Evolutionary conservation across 2,113 vertebrate species (phyloP), one percentile per base, ranked within the genome.

Genomic region (Salvator merianae): DNA sequence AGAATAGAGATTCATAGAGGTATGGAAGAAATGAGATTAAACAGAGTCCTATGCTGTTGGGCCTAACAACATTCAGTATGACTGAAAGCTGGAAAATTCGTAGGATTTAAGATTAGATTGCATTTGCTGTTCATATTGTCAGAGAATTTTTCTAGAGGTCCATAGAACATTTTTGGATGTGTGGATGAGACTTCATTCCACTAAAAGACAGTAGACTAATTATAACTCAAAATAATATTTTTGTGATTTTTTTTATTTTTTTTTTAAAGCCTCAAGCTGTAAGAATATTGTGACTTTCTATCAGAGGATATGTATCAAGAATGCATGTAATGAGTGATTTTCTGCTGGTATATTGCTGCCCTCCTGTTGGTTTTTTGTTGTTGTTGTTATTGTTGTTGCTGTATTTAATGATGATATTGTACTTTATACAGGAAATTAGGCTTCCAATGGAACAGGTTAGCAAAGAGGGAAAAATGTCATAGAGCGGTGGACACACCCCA

Each of bases 351-450:
- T 3, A 69, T 50, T 30, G 63, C 82, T 76, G 2, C 20, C 28
- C 63, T 70, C n/a, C 71, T 32, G 18, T 14, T n/a, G n/a, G n/a
- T n/a, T n/a, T n/a, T n/a, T n/a, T n/a, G n/a, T n/a, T n/a, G n/a
- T n/a, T n/a, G n/a, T n/a, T n/a, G n/a, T n/a, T n/a, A n/a, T n/a
- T n/a, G 3, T 32, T 13, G 50, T 1, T 1, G 71, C n/a, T 16
- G n/a, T 68, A 78, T 70, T 83, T 73, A 34, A 91, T 32, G 77
- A 43, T 59, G 32, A 62, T 76, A 8, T 84, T 85, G 76, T 68
- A 62, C 79, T 26, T 87, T 87, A 30, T 79, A 3, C 18, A 84
- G 82, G 14, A 87, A 84, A 86, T 82, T 83, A 1, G 78, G 66
- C n/a, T 1, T 69, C 13, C 6, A 82, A 77, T 91, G 3, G 89